Evolutionary conservation across 2,113 vertebrate genomes (phyloP), one percentile per base, ranked within the genome.

Genomic region (Phoenicopterus ruber): DNA sequence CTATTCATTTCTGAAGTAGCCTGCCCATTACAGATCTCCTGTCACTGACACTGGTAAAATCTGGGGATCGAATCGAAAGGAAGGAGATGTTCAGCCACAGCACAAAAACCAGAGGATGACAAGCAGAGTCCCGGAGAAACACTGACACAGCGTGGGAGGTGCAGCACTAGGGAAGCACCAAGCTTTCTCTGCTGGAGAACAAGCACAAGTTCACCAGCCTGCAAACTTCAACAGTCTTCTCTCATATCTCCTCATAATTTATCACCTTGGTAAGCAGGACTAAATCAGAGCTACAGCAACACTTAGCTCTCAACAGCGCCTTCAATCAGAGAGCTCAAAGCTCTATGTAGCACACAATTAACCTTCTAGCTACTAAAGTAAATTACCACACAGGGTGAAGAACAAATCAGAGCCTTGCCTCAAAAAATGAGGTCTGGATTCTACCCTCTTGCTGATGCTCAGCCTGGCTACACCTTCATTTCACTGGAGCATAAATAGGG

Each of bases 251-350:
- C 87, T 84, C 93, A 85, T 87, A 88, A 96, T 96, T 96, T 94
- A 91, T 85, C 93, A 82, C 87, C 66, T 58, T 46, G 55, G 13
- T 72, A 79, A 79, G 44, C 77, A 89, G 84, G 78, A 69, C 73
- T 84, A 91, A 94, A 96, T 93, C 84, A 94, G 94, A 95, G 62
- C 73, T 85, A 54, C 66, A 82, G 66, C 90, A 95, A 85, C 84
- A 85, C 78, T 94, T 76, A 85, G 81, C 47, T 87, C 58, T 90
- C 81, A 89, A 62, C 81, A 95, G 81, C 6, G 2, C 84, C 90
- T 93, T 94, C 94, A 94, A n/a, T 96, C 95, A 96, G 81, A 74
- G 73, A 82, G 73, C 77, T 95, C 77, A 76, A 74, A 87, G 83
- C 87, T 94, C 87, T 61, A 7, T 36, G 36, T 47, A 94, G 81